Evolutionary conservation across 2,797 vertebrate species (phyloP).

Genomic region (Microhierax caerulescens): DNA sequence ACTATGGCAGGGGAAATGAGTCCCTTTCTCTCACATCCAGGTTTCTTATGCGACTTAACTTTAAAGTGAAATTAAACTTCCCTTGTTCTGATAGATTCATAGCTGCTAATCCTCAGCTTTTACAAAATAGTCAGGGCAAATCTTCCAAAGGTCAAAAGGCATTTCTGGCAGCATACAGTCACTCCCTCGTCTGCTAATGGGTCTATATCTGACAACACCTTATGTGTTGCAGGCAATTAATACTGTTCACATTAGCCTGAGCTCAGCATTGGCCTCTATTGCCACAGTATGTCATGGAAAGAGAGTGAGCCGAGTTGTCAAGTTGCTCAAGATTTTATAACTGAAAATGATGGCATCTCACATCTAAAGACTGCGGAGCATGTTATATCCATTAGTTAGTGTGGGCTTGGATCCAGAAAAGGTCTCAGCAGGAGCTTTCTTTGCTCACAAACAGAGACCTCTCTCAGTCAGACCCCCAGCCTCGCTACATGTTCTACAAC

Average conservation of each 20-base stretch:
- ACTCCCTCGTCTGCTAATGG: not conserved
- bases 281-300: not conserved
- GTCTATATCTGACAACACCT: not conserved
- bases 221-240: not conserved
- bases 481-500: fast-evolving
- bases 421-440: not conserved
- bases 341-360: not conserved
- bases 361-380: not conserved
- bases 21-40: not conserved
- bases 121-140: not conserved
- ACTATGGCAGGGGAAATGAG: not conserved
- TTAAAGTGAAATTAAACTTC: slow-evolving; percentile 27
- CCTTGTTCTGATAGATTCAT: not conserved
- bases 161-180: slow-evolving; percentile 1
- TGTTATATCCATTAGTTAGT: not conserved
- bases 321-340: not conserved
- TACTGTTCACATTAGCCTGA: not conserved
- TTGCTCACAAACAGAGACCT: not conserved
- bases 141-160: slow-evolving; percentile 7
- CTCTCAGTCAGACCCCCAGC: not conserved
- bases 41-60: not conserved
- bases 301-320: not conserved
- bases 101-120: not conserved
- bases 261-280: not conserved
- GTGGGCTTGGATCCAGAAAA: not conserved